Evolutionary conservation across 2,888 invertebrate genomes (phyloP).

Genomic region (Morpho achilles): DNA sequence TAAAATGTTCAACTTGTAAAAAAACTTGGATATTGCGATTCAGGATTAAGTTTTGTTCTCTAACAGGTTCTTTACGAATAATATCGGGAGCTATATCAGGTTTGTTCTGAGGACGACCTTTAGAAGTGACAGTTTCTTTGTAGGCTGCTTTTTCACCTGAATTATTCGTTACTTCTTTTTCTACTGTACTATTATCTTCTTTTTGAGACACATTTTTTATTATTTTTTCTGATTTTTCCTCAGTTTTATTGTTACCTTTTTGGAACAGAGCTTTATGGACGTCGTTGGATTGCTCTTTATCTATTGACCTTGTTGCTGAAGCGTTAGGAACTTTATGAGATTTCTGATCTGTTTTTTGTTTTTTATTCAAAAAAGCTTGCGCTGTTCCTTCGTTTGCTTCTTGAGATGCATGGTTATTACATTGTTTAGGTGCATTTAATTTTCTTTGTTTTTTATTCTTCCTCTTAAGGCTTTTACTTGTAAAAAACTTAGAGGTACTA

Average conservation of each 20-base stretch:
- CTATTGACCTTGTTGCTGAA: background rate
- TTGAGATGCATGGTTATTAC: background rate
- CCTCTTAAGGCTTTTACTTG: slow-evolving; percentile 7
- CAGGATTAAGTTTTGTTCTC: slow-evolving; percentile 30
- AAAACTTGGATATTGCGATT: slow-evolving; percentile 51
- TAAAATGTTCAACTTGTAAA: slow-evolving; percentile 45
- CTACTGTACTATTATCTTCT: background rate
- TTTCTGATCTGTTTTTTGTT: background rate
- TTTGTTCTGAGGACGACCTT: no score
- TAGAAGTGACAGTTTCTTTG: no score
- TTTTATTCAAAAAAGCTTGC: background rate
- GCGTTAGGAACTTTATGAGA: background rate
- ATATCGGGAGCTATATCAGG: background rate
- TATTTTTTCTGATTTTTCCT: no score
- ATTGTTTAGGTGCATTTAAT: background rate
- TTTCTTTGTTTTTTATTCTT: slow-evolving; percentile 3
- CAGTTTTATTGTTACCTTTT: no score
- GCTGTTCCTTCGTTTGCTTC: background rate
- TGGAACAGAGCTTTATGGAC: no score
- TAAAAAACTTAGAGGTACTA: slow-evolving; percentile 14
- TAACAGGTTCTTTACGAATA: background rate
- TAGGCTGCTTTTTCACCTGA: no score
- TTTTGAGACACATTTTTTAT: background rate
- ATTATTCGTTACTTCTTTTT: background rate
- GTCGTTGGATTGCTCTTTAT: no score